A percentile compares a stretch with the other conserved stretches of the same genome.
Evolutionary conservation across 1,140 invertebrate species (phyloP).

Genomic region (Drosophila carrolli): DNA sequence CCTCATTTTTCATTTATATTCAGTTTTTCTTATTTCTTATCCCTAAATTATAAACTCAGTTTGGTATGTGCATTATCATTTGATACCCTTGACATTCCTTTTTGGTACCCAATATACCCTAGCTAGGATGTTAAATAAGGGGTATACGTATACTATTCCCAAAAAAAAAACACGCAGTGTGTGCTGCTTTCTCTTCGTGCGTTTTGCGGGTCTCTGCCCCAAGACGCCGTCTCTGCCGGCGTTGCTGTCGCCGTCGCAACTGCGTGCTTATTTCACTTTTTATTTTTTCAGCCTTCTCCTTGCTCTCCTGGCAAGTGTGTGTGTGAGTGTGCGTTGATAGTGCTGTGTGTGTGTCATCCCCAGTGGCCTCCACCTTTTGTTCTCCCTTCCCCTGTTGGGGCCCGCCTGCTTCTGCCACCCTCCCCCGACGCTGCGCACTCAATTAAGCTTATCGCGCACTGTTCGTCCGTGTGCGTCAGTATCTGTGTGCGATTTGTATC

Average conservation of each 20-base stretch:
- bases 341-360: slow-evolving; percentile 47
- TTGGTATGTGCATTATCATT: no score
- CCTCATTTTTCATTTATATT: no score
- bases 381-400: slow-evolving; percentile 25
- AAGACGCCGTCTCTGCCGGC: slow-evolving; percentile 35
- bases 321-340: slow-evolving; percentile 49
- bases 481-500: slow-evolving; percentile 11
- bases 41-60: no score
- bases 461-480: slow-evolving; percentile 16
- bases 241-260: slow-evolving; percentile 21
- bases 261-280: slow-evolving; percentile 56
- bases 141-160: slow-evolving; percentile 13
- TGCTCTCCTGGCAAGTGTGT: slow-evolving; percentile 64
- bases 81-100: not conserved
- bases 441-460: slow-evolving; percentile 82
- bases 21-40: no score
- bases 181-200: slow-evolving; percentile 70
- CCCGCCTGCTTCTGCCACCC: not conserved
- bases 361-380: slow-evolving; percentile 25
- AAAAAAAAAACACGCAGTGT: slow-evolving; percentile 57
- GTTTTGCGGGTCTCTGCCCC: slow-evolving; percentile 51
- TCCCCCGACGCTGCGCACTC: slow-evolving; percentile 50
- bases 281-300: slow-evolving; percentile 58
- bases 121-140: not conserved
- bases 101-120: slow-evolving; percentile 6